Conservation (phyloP, 2,797 vertebrate genomes). For the Mus caroli region DNA sequence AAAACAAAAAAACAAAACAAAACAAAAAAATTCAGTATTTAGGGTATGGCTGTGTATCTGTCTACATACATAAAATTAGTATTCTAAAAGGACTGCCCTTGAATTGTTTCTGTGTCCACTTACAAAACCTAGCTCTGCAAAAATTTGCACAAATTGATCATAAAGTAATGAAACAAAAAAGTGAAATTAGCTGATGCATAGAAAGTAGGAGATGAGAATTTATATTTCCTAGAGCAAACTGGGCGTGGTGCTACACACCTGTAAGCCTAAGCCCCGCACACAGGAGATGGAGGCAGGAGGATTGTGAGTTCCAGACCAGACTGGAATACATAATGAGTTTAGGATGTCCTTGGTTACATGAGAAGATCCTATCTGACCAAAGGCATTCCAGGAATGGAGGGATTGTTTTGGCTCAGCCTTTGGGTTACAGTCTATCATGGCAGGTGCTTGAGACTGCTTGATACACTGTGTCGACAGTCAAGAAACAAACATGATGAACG, state of each 20-base stretch:
- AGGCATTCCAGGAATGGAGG: not conserved
- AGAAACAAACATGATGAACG: not conserved
- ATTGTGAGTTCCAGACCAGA: not conserved
- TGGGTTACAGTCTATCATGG: too few relatives aligned
- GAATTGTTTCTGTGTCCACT: conserved; percentile 51
- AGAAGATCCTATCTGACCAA: not conserved
- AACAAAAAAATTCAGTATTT: not conserved
- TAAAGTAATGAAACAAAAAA: conserved; percentile 43
- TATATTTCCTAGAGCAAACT: not conserved
- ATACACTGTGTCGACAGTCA: not conserved
- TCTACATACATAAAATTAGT: not conserved
- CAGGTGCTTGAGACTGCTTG: not conserved
- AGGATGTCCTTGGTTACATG: not conserved
- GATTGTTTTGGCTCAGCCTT: not conserved
- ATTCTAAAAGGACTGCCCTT: not conserved
- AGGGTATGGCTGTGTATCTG: too few relatives aligned
- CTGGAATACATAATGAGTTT: not conserved
- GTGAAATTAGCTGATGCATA: not conserved
- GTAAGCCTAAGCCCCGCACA: not conserved
- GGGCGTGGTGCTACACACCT: not conserved
- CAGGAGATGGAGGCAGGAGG: not conserved
- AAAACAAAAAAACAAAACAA: too few relatives aligned
- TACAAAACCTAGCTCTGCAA: not conserved
- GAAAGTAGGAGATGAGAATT: not conserved
- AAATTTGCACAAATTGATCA: conserved; percentile 6